Percentiles rank a stretch among this genome's conserved stretches.
Evolutionary conservation across 1,140 invertebrate species (phyloP).

Genomic region (Scaptomyza montana): DNA sequence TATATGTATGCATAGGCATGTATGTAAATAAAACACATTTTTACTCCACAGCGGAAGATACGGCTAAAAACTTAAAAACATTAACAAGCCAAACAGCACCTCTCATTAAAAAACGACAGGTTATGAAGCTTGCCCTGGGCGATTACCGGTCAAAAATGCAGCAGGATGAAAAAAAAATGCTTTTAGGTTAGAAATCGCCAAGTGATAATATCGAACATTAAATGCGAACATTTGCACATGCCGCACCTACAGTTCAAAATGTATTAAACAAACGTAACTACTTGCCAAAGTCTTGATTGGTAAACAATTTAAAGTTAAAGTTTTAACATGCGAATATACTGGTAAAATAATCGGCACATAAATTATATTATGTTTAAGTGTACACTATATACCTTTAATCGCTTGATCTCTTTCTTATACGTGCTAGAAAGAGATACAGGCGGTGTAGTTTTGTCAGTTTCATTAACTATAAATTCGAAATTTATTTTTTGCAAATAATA

Average conservation of each 20-base stretch:
- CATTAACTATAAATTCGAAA: background rate
- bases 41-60: conserved; percentile 85
- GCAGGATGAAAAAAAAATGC: conserved; percentile 88
- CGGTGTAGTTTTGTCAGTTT: background rate
- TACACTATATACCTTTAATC: background rate
- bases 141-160: conserved; percentile 90
- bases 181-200: conserved; percentile 73
- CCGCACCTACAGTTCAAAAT: no score
- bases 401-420: conserved; percentile 18
- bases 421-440: conserved; percentile 3
- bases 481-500: background rate
- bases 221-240: no score
- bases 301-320: no score
- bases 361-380: no score
- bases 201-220: no score
- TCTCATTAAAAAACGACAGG: conserved; percentile 88
- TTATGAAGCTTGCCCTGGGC: conserved; percentile 89
- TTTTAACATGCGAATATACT: no score
- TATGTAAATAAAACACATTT: conserved; percentile 8
- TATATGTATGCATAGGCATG: conserved; percentile 6
- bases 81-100: conserved; percentile 88
- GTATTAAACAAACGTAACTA: no score
- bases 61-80: conserved; percentile 86
- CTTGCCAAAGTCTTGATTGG: no score
- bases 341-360: no score